Evolutionary conservation across 2,113 vertebrate species (phyloP).

Genomic region (Lepisosteus oculatus): DNA sequence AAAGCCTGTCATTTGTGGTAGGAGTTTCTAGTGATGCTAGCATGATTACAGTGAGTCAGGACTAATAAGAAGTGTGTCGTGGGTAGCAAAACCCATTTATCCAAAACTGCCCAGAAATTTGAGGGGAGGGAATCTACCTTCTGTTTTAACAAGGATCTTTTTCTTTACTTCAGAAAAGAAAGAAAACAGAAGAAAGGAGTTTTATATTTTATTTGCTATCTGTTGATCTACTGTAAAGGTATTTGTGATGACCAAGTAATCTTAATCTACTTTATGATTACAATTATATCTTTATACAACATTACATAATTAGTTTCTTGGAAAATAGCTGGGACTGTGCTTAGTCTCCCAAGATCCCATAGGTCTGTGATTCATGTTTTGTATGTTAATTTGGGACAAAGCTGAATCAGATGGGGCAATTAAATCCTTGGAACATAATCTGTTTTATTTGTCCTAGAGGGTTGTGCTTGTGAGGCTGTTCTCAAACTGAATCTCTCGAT

Average conservation of each 20-base stretch:
- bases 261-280: not conserved
- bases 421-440: too few relatives aligned
- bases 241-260: too few relatives aligned
- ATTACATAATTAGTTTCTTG: too few relatives aligned
- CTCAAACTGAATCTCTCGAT: too few relatives aligned
- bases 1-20: constrained; percentile 1
- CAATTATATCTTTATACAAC: not conserved
- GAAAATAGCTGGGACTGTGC: too few relatives aligned
- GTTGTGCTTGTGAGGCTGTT: too few relatives aligned
- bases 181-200: not conserved
- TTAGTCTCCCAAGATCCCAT: too few relatives aligned
- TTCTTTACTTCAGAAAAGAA: not conserved
- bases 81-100: constrained; percentile 24
- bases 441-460: too few relatives aligned
- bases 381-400: too few relatives aligned
- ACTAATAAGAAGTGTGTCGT: constrained; percentile 14
- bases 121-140: not conserved
- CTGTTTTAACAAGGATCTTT: not conserved
- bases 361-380: too few relatives aligned
- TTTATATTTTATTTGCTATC: not conserved
- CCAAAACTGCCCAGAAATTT: not conserved
- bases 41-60: constrained; percentile 9
- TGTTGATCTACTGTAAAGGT: too few relatives aligned
- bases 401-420: too few relatives aligned
- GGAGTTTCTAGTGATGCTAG: constrained; percentile 8